Percentiles rank a stretch among this genome's conserved stretches.
These are phyloP conservation scores for Lepidonotus clava DNA, from an alignment of 2,888 invertebrate species.

Conservation along the genomic window DNA sequence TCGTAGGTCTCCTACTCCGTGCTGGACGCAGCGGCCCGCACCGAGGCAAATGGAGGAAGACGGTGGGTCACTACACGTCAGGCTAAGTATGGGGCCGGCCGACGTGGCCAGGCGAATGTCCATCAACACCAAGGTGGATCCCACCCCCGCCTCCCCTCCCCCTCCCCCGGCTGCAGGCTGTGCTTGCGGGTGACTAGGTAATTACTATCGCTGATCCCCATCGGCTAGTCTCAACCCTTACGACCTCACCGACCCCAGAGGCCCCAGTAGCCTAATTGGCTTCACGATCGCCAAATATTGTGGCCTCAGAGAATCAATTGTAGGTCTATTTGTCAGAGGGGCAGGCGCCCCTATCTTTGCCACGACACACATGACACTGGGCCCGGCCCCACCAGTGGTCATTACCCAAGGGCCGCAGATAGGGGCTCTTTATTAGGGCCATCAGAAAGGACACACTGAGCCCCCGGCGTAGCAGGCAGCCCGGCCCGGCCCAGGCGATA, in stretches of 20 bases:
- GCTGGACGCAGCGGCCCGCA: too few relatives aligned
- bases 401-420: conserved; percentile 20
- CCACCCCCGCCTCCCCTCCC: neutral
- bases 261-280: conserved; percentile 7
- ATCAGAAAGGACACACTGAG: neutral
- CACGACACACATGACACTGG: conserved; percentile 27
- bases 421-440: conserved; percentile 28
- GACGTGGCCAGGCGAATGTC: neutral
- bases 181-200: conserved; percentile 36
- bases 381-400: conserved; percentile 1
- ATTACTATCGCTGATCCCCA: conserved; percentile 24
- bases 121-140: neutral
- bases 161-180: too few relatives aligned
- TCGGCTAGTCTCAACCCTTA: neutral
- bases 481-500: neutral
- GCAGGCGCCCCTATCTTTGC: conserved; percentile 23
- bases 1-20: too few relatives aligned
- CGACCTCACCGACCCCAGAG: neutral
- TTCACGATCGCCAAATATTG: conserved; percentile 14
- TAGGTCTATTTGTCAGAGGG: conserved; percentile 4
- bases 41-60: neutral
- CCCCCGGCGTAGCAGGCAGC: neutral
- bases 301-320: conserved; percentile 2
- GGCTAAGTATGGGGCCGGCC: neutral
- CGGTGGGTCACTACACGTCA: neutral